Evolutionary conservation across 1,140 invertebrate species (phyloP).

Genomic region (Musca domestica): DNA sequence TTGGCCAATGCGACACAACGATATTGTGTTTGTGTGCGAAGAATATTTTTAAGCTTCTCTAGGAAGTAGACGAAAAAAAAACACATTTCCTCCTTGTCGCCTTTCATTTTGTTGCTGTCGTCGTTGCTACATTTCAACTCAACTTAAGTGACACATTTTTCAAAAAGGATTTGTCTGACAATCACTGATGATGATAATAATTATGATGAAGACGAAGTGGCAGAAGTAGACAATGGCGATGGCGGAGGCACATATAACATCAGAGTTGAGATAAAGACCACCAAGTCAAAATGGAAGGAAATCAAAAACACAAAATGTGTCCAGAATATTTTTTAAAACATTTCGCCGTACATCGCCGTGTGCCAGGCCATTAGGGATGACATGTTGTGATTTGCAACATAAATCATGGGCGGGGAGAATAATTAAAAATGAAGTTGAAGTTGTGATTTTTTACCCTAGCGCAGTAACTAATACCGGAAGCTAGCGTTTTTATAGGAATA

Average conservation of each 20-base stretch:
- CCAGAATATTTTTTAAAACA: slow-evolving; percentile 6
- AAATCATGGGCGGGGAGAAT: too few relatives aligned
- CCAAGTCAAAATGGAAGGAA: too few relatives aligned
- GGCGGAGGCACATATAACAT: neutral
- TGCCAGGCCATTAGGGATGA: too few relatives aligned
- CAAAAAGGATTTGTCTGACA: slow-evolving; percentile 20
- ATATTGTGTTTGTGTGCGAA: neutral
- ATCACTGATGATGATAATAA: slow-evolving; percentile 1
- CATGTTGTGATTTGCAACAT: too few relatives aligned
- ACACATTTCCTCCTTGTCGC: neutral
- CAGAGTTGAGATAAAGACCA: too few relatives aligned
- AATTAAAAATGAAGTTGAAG: too few relatives aligned
- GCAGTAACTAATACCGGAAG: too few relatives aligned
- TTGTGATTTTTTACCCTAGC: too few relatives aligned
- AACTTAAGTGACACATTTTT: slow-evolving; percentile 16
- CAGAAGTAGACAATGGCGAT: neutral
- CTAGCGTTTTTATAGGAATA: too few relatives aligned
- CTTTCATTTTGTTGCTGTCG: neutral
- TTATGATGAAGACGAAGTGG: neutral
- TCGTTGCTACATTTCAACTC: slow-evolving; percentile 7
- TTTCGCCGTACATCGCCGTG: neutral
- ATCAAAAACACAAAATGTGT: slow-evolving; percentile 5
- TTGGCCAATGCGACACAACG: neutral
- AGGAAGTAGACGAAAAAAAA: too few relatives aligned
- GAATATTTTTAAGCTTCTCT: neutral